phyloP scores from a whole-genome alignment of 2,113 vertebrate genomes.

The Pteruthius melanotis region DNA sequence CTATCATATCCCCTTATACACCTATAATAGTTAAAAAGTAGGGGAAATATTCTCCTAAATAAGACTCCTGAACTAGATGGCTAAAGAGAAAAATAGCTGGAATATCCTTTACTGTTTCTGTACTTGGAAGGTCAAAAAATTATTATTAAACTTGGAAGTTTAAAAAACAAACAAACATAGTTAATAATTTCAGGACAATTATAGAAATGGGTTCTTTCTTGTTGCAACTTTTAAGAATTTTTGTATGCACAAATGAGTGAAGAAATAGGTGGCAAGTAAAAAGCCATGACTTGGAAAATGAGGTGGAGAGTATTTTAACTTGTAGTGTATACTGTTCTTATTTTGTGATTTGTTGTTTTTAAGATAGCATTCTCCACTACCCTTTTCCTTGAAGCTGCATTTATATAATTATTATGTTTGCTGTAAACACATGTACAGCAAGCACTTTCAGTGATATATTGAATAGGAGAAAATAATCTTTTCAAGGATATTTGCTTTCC shows the following conservation, averaged over 20 bases:
- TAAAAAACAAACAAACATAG: neutral
- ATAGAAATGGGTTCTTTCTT: neutral
- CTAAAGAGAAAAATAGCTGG: neutral
- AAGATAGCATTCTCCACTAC: neutral
- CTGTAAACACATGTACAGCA: neutral
- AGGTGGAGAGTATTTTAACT: neutral
- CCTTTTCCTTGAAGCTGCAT: neutral
- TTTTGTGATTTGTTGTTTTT: neutral
- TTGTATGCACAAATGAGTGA: neutral
- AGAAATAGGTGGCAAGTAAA: neutral
- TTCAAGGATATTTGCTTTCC: constrained; percentile 28
- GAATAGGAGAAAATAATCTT: constrained; percentile 24
- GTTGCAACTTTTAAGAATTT: neutral
- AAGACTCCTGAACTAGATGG: neutral
- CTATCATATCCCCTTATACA: neutral
- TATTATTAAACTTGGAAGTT: neutral
- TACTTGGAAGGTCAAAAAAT: neutral
- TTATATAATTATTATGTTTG: constrained; percentile 6
- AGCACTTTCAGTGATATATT: neutral
- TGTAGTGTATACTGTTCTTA: neutral
- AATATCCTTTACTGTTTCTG: neutral
- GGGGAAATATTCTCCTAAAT: neutral
- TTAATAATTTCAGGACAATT: neutral
- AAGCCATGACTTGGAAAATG: neutral
- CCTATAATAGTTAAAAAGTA: neutral